phyloP scores from a whole-genome alignment of 1,140 invertebrate species.

The Temnothorax curvispinosus region DNA sequence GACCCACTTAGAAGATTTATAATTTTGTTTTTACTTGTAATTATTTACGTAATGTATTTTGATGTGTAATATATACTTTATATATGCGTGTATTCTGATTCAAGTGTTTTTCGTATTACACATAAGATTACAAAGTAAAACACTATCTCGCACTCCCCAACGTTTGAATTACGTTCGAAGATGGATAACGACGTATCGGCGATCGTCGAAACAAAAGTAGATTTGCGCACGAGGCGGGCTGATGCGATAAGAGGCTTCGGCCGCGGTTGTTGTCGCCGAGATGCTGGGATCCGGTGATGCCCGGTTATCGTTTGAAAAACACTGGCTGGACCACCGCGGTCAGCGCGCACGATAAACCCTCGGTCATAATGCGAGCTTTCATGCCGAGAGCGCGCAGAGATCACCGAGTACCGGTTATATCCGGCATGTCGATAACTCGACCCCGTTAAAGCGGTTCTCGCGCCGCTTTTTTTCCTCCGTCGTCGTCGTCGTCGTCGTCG shows the following conservation, averaged over 20 bases:
- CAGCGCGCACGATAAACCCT: constrained; percentile 79
- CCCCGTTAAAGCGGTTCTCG: constrained; percentile 77
- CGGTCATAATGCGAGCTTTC: constrained; percentile 73
- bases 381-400: constrained; percentile 71
- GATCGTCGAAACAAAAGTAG: not conserved
- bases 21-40: too few species aligned
- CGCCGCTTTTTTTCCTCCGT: constrained; percentile 51
- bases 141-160: not conserved
- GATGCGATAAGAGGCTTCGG: constrained; percentile 1
- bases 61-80: too few species aligned
- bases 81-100: too few species aligned
- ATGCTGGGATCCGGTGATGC: constrained; percentile 77
- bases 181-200: not conserved
- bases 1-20: too few species aligned
- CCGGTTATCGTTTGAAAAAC: constrained; percentile 82
- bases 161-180: not conserved
- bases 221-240: not conserved
- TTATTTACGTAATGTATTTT: too few species aligned
- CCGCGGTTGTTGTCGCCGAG: constrained; percentile 37
- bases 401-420: constrained; percentile 76
- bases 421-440: constrained; percentile 80
- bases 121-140: too few species aligned
- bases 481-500: constrained; percentile 61
- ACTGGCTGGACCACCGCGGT: constrained; percentile 72
- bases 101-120: too few species aligned